Percentiles rank a stretch among this genome's conserved stretches.
Conservation (phyloP, 2,113 vertebrate species). For the Dasyprocta punctata region DNA sequence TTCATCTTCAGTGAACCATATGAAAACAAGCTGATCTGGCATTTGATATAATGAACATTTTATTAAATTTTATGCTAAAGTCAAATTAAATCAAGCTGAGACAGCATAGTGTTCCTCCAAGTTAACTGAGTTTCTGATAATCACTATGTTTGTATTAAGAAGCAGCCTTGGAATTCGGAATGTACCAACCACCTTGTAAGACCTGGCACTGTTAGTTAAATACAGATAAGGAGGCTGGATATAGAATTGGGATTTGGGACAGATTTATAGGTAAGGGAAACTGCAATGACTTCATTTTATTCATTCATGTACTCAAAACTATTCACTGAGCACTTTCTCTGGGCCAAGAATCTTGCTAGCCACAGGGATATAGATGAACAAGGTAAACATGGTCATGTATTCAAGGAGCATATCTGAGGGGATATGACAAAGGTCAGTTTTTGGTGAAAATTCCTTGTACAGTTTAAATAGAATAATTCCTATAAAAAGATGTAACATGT, state of each 20-base stretch:
- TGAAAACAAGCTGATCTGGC: neutral
- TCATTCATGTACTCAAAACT: constrained; percentile 3
- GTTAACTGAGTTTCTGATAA: constrained; percentile 36
- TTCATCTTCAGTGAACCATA: neutral
- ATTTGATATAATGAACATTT: constrained; percentile 51
- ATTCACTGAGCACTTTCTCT: neutral
- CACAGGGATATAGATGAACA: neutral
- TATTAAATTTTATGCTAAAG: constrained; percentile 6
- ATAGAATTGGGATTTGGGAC: neutral
- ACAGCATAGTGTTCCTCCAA: neutral
- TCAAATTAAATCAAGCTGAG: constrained; percentile 24
- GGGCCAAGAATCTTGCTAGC: neutral
- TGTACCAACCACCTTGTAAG: neutral
- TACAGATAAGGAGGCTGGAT: neutral
- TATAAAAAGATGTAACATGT: neutral
- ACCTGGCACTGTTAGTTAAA: neutral
- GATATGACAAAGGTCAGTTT: neutral
- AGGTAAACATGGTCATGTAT: neutral
- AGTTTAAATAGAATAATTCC: neutral
- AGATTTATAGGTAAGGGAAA: constrained; percentile 22
- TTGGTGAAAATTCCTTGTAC: constrained; percentile 20
- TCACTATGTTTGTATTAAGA: constrained; percentile 5
- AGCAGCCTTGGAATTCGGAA: neutral
- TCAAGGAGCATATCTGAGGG: neutral
- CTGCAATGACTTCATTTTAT: neutral